These are phyloP conservation scores for Pristionchus maxplancki DNA, from an alignment of 2,888 invertebrate genomes.

Conservation along the genomic window DNA sequence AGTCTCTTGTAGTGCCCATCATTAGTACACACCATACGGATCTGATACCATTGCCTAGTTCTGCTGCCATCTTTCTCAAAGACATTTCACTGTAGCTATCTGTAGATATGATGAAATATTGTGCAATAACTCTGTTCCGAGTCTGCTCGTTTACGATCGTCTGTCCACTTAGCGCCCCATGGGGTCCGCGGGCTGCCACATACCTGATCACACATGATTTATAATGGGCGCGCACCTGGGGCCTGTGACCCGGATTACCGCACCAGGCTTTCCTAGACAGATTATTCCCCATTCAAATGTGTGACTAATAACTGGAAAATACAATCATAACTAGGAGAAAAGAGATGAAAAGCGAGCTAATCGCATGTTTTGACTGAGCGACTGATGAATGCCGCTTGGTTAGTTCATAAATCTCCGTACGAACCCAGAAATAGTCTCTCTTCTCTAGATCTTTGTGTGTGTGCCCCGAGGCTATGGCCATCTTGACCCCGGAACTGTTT, in stretches of 20 bases:
- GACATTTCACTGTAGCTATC: not conserved
- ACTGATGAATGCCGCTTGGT: not conserved
- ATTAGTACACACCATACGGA: not conserved
- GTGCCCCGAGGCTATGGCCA: constrained; percentile 14
- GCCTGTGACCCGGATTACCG: not conserved
- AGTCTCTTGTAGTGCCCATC: not conserved
- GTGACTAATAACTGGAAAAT: not conserved
- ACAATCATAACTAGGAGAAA: not conserved
- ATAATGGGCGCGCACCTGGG: constrained; percentile 30
- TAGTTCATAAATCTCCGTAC: not conserved
- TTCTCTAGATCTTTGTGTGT: not conserved
- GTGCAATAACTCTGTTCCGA: not conserved
- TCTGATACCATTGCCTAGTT: constrained; percentile 19
- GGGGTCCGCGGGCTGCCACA: not conserved
- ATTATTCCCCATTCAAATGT: not conserved
- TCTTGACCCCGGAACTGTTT: constrained; percentile 30
- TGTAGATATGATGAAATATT: not conserved
- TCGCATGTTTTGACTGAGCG: not conserved
- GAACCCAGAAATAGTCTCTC: not conserved
- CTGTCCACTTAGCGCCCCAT: not conserved
- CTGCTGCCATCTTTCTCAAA: not conserved
- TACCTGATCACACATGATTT: not conserved
- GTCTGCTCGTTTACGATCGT: not conserved
- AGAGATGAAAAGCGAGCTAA: not conserved
- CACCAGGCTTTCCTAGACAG: not conserved